phyloP scores from a whole-genome alignment of 2,888 invertebrate genomes.

The Leptura quadrifasciata region DNA sequence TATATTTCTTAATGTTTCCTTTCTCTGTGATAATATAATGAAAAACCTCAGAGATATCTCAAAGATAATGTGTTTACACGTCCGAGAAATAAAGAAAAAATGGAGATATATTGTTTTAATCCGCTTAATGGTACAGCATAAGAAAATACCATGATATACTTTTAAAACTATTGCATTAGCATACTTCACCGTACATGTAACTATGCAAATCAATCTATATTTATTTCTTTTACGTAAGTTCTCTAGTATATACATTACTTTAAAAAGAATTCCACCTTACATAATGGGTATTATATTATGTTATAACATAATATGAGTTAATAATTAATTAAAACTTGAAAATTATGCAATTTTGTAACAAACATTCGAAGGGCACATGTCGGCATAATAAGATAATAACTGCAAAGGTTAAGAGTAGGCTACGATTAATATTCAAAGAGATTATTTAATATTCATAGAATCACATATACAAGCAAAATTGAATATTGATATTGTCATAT shows the following conservation, averaged over 20 bases:
- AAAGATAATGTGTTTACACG: slow-evolving; percentile 16
- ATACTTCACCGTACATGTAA: not conserved
- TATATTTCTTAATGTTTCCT: slow-evolving; percentile 5
- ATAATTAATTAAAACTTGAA: slow-evolving; percentile 25
- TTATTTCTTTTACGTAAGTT: slow-evolving; percentile 23
- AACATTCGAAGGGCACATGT: slow-evolving; percentile 30
- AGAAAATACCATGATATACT: not conserved
- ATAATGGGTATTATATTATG: slow-evolving; percentile 21
- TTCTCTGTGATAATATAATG: slow-evolving; percentile 8
- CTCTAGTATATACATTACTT: slow-evolving; percentile 10
- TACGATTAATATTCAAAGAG: slow-evolving; percentile 8
- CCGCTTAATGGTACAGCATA: not conserved
- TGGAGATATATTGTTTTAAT: slow-evolving; percentile 12
- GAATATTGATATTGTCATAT: not conserved
- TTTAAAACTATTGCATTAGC: not conserved
- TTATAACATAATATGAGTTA: slow-evolving; percentile 33
- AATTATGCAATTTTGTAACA: slow-evolving; percentile 35
- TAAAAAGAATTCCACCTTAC: slow-evolving; percentile 19
- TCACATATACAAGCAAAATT: slow-evolving; percentile 14
- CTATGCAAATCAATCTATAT: slow-evolving; percentile 19
- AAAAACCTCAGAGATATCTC: slow-evolving; percentile 18
- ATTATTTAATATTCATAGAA: slow-evolving; percentile 33
- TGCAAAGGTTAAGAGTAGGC: slow-evolving; percentile 24
- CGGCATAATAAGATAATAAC: slow-evolving; percentile 13
- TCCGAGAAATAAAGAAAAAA: not conserved